Evolutionary conservation across 1,140 invertebrate genomes (phyloP), one percentile per base, ranked within the genome.

Genomic region (Drosophila mayri): DNA sequence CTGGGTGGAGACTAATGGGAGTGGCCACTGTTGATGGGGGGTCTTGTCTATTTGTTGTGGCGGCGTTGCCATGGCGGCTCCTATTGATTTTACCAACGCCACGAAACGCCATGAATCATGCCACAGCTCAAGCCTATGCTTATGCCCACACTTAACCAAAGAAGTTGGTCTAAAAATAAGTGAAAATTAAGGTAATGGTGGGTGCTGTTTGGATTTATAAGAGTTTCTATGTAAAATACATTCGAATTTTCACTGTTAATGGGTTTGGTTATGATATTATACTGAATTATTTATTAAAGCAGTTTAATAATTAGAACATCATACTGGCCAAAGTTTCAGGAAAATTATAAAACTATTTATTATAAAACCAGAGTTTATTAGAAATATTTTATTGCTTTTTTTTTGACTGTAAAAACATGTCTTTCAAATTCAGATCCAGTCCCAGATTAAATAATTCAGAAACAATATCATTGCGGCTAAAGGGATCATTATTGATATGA

Each of bases 1-100:
- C 30, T 20, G 14, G 11, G 37, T 25, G 35, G 14, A 5, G 41
- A 38, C 37, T 25, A 44, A 40, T 57, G 76, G 76, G 77, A 76
- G 81, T 80, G 80, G 73, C 79, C 66, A 67, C 60, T 55, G 76
- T 68, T 41, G 66, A 54, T 75, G 55, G 32, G 65, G 65, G 50
- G 66, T 43, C 59, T 50, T 85, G 81, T 84, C 81, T 86, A 68
- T 84, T 85, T 84, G 81, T 84, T 84, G 82, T 84, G 81, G 82
- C 83, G 82, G 63, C 76, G 79, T 84, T 84, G 72, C 81, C 81
- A 84, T 84, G 81, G 76, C 82, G 82, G 47, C 57, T 70, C 74
- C 79, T 84, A 84, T 84, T 86, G 81, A 84, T 84, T 84, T 84
- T 85, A 78, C 63, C 67, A 63, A 63, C 67, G 71, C 76, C 61